A percentile compares a stretch with the other conserved stretches of the same genome.
These are phyloP conservation scores for Spatulosminthurus flaviceps DNA, from an alignment of 2,888 invertebrate genomes.

Conservation along the genomic window DNA sequence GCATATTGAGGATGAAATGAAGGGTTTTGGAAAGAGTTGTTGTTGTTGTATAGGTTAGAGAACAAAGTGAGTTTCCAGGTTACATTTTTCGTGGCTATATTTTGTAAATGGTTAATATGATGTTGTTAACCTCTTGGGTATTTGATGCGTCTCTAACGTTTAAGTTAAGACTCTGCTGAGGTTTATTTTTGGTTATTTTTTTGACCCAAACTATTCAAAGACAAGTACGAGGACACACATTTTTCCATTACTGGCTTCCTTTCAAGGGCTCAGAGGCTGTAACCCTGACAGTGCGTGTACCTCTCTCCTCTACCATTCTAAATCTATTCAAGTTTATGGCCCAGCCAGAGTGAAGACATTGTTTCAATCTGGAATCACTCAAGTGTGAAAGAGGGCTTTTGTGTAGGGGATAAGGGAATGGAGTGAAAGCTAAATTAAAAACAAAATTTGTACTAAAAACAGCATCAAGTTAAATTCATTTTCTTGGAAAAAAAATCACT, in stretches of 20 bases:
- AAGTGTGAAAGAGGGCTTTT: no score
- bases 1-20: no score
- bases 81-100: background rate
- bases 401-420: no score
- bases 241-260: conserved; percentile 15
- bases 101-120: background rate
- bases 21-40: no score
- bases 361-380: no score
- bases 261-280: conserved; percentile 21
- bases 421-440: conserved; percentile 22
- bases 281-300: conserved; percentile 4
- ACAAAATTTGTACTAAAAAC: conserved; percentile 5
- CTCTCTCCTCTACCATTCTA: background rate
- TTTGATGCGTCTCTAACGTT: no score
- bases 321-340: background rate
- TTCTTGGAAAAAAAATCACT: conserved; percentile 12
- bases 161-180: no score
- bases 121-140: background rate
- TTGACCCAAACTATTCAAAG: conserved; percentile 6
- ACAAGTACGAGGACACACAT: conserved; percentile 6
- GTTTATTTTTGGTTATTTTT: conserved; percentile 20
- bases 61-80: background rate
- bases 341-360: background rate
- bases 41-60: no score
- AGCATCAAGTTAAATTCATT: conserved; percentile 15